A percentile compares a stretch with the other conserved stretches of the same genome.
phyloP scores from a whole-genome alignment of 1,140 invertebrate genomes.

The Drosophila micromelanica region DNA sequence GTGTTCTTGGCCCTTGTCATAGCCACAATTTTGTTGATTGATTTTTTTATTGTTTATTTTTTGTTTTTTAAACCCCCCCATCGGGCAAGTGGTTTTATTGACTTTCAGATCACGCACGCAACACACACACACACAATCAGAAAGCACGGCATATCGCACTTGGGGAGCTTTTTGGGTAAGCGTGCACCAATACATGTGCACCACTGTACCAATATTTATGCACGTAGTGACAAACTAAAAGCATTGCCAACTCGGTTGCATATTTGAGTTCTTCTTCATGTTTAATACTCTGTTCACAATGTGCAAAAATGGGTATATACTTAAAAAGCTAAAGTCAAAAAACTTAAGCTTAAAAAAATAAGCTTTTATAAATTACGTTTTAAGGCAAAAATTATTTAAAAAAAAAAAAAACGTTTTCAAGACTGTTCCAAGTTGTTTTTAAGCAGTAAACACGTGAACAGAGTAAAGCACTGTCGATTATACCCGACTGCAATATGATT shows the following conservation, averaged over 20 bases:
- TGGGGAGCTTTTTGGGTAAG: slow-evolving; percentile 6
- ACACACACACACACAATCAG: slow-evolving; percentile 5
- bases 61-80: neutral
- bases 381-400: no score
- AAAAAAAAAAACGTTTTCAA: no score
- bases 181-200: slow-evolving; percentile 2
- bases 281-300: no score
- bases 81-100: slow-evolving; percentile 5
- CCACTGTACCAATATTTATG: slow-evolving; percentile 4
- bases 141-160: neutral
- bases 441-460: no score
- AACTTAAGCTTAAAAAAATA: no score
- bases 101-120: slow-evolving; percentile 20
- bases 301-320: no score
- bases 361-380: no score
- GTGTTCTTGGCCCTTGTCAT: neutral
- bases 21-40: neutral
- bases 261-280: neutral
- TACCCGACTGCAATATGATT: no score
- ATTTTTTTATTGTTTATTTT: no score
- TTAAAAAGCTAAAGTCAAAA: no score
- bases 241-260: neutral
- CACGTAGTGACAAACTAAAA: neutral
- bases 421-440: no score
- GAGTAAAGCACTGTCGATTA: no score